Base-by-base conservation (phyloP, 2,888 invertebrate species). In the Trachelus stipa region DNA sequence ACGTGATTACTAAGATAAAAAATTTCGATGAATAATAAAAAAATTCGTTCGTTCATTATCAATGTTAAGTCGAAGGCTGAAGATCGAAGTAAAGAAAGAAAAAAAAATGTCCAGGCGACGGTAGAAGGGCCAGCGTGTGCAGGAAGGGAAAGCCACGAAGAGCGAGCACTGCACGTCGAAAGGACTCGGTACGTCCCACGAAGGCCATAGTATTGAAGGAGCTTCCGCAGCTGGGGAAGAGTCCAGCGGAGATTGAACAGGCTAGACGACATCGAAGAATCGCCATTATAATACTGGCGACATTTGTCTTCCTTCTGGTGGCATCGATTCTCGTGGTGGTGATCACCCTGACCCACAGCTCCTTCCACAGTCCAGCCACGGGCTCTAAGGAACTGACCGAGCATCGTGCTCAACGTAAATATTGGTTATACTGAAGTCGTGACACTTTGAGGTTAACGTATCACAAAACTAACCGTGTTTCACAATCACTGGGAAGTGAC, bases 271-370 rank as follows among this genome's bases (percentile, higher is more conserved):
- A 96, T 81, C 94, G 95, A 79, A 94, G 94, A 84, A 94, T 96
- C 84, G 95, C 95, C 76, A 95, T 94, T 87, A 94, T 95, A 86
- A 94, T 96, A 80, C 93, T 95, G 83, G 95, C 94, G 68, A 95
- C 95, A 68, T 96, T 96, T 92, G 92, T 95, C 91, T 95, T 96
- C 90, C 93, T 96, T 87, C 94, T 95, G 84, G 93, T 95, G 87
- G 94, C 96, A 80, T 95, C 96, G 87, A 94, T 96, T 82, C 94
- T 96, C 88, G 95, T 95, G 87, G 96, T 96, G 89, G 94, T 96
- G 89, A 94, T 96, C 87, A 96, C 96, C 78, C 93, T 96, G 90
- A 96, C 95, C 74, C 95, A 95, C 92, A 94, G 95, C 92, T 94
- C 94, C 85, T 94, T 94, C 87, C 92, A 94, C 80, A 93, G 93